These are phyloP conservation scores for Lasaia peninsularis DNA, from an alignment of 1,140 invertebrate genomes.

Conservation along the genomic window DNA sequence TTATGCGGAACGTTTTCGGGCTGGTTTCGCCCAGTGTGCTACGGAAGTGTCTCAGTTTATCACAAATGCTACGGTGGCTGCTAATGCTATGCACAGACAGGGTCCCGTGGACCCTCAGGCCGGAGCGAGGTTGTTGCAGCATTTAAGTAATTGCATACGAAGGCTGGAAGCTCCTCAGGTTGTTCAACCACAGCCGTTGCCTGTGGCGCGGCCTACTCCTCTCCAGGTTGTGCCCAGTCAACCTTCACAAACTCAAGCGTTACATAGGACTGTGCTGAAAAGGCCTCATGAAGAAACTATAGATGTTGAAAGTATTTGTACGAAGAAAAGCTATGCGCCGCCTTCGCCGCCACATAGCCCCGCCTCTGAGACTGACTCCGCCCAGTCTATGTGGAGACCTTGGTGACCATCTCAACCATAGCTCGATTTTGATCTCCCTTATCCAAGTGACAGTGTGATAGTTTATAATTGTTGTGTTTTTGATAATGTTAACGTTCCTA, in stretches of 20 bases:
- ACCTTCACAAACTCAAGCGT: constrained; percentile 61
- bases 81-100: constrained; percentile 82
- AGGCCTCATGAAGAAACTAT: constrained; percentile 46
- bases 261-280: constrained; percentile 54
- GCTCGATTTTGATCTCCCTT: constrained; percentile 38
- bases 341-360: constrained; percentile 78
- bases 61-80: constrained; percentile 83
- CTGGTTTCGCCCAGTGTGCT: constrained; percentile 94
- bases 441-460: constrained; percentile 52
- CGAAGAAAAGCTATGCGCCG: constrained; percentile 71
- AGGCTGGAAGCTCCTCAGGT: constrained; percentile 57
- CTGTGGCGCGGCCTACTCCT: constrained; percentile 57
- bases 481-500: constrained; percentile 62
- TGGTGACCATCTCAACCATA: constrained; percentile 61
- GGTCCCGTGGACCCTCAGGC: constrained; percentile 86
- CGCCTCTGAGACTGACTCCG: constrained; percentile 74
- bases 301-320: constrained; percentile 47
- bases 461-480: constrained; percentile 52
- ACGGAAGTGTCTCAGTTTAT: constrained; percentile 90
- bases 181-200: constrained; percentile 54
- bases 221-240: constrained; percentile 72
- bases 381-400: constrained; percentile 75
- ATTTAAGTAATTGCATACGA: constrained; percentile 88
- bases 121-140: constrained; percentile 90
- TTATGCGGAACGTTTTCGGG: constrained; percentile 83